These are phyloP conservation scores for Dinomys branickii DNA, from an alignment of 2,113 vertebrate species.

Conservation along the genomic window DNA sequence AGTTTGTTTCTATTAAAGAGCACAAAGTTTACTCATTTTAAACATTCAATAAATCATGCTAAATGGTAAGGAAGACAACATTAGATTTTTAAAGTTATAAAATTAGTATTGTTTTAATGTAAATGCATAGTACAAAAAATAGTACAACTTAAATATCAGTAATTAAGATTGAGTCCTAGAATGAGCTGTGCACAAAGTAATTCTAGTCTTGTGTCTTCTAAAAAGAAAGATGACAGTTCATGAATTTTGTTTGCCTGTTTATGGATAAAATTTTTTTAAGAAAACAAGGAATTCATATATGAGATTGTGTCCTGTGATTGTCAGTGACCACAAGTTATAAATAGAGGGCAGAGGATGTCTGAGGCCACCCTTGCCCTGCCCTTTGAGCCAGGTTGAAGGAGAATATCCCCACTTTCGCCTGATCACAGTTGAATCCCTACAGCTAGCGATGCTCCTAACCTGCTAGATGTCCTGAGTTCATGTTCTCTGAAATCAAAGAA, in stretches of 20 bases:
- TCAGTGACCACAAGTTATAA: not conserved
- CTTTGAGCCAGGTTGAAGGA: not conserved
- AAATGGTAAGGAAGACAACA: not conserved
- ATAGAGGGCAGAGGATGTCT: not conserved
- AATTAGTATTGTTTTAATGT: not conserved
- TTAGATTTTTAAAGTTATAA: constrained; percentile 1
- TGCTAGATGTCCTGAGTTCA: not conserved
- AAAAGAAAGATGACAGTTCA: not conserved
- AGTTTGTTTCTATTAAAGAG: not conserved
- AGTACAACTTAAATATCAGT: not conserved
- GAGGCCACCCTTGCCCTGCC: not conserved
- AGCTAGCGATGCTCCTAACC: not conserved
- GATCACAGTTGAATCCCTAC: not conserved
- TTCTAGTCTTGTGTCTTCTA: not conserved
- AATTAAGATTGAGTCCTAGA: not conserved
- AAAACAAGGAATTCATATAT: not conserved
- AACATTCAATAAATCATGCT: not conserved
- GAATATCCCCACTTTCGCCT: not conserved
- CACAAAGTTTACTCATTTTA: not conserved
- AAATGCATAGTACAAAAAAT: not conserved
- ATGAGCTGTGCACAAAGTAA: not conserved
- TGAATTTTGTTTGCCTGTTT: not conserved
- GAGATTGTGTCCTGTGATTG: not conserved
- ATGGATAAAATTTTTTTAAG: not conserved
- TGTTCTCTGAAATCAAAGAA: not conserved